phyloP scores from a whole-genome alignment of 2,113 vertebrate genomes.

The Aplodontia rufa region DNA sequence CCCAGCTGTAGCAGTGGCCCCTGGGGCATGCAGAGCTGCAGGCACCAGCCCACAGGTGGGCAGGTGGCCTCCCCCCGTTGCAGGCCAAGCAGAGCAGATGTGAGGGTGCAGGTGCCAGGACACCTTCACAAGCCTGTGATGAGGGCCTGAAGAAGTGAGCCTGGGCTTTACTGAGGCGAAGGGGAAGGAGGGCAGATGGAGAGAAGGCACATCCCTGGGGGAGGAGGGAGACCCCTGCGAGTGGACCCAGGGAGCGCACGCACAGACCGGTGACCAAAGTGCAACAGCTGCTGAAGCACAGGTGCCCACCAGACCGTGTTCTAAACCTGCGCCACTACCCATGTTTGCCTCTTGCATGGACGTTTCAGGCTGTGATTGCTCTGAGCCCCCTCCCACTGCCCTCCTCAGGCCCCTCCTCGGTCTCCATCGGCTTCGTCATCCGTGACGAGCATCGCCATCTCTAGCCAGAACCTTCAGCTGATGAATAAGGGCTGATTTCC shows the following conservation, averaged over 20 bases:
- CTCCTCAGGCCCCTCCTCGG: neutral
- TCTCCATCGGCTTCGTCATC: neutral
- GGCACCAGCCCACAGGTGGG: neutral
- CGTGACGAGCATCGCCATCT: neutral
- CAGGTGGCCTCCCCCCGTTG: neutral
- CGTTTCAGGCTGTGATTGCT: neutral
- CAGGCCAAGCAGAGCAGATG: neutral
- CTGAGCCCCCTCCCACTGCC: neutral
- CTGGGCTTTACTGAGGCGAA: neutral
- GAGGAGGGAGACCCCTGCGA: neutral
- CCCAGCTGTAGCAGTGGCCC: neutral
- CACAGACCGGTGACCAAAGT: too few species aligned
- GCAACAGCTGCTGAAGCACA: neutral
- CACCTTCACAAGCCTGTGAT: neutral
- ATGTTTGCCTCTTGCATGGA: neutral
- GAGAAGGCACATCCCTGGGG: neutral
- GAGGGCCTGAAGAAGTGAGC: too few species aligned
- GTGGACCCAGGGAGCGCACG: neutral
- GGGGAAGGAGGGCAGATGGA: neutral
- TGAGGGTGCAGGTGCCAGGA: neutral
- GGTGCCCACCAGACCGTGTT: neutral
- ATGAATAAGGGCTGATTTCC: constrained; percentile 62
- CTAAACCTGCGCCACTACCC: neutral
- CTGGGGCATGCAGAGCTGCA: fast-evolving
- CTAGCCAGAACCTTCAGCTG: neutral